A percentile compares a stretch with the other conserved stretches of the same genome.
Conservation (phyloP, 2,797 vertebrate genomes). For the Thunnus albacares region DNA sequence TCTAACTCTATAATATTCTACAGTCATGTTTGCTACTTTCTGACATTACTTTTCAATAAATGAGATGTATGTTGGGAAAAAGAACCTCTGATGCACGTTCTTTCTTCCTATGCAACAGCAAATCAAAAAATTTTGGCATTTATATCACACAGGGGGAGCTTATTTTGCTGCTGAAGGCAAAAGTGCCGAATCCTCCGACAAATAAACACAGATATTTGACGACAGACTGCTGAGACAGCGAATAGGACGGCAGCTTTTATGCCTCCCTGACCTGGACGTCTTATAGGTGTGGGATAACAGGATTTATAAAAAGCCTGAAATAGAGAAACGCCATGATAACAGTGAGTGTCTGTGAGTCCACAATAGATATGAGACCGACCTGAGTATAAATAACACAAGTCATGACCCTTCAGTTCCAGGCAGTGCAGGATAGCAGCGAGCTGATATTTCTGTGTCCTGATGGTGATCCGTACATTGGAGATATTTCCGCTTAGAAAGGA, state of each 20-base stretch:
- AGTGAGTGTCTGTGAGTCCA: conserved; percentile 37
- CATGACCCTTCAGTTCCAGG: conserved; percentile 47
- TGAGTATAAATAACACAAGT: conserved; percentile 60
- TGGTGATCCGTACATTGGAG: background rate
- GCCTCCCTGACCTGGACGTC: background rate
- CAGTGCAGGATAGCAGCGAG: conserved; percentile 11
- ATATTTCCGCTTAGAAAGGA: background rate
- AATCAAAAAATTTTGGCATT: background rate
- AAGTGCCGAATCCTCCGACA: background rate
- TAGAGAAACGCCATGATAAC: conserved; percentile 45
- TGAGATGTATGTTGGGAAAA: background rate
- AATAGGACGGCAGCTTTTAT: background rate
- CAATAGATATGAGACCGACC: background rate
- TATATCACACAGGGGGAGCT: background rate
- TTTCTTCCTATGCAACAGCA: background rate
- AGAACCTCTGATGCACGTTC: background rate
- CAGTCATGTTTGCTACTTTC: background rate
- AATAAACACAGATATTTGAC: conserved; percentile 8
- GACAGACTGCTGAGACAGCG: background rate
- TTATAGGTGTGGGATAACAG: conserved; percentile 6
- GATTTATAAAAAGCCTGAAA: conserved; percentile 10
- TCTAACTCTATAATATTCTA: too few species aligned
- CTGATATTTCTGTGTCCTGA: background rate
- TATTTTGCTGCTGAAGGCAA: conserved; percentile 10
- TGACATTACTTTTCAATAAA: background rate